Evolutionary conservation across 2,888 invertebrate genomes (phyloP), one percentile per base, ranked within the genome.

Genomic region (Catocala sponsa): DNA sequence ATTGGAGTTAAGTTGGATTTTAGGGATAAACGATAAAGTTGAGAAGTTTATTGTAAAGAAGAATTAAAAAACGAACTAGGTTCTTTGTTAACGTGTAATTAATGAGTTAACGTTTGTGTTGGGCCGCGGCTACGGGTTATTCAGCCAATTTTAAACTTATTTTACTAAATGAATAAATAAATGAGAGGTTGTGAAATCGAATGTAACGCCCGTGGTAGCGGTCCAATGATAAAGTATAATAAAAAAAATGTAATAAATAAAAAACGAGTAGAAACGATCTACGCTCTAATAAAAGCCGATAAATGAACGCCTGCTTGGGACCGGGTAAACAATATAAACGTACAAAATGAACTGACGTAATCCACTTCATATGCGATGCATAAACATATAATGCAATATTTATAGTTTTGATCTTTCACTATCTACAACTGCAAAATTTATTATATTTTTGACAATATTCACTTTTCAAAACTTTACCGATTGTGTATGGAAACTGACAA

Each of bases 101-200:
- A 88, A 88, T 72, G 63, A 76, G 65, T 83, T 88, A 91, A 91
- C 79, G 82, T 86, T 83, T 80, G 74, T 69, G 79, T 84, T 83
- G 89, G 81, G 84, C 84, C 87, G 90, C 82, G 71, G 70, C 80
- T 82, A 84, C 82, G 85, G 84, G 86, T 77, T 76, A 75, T 83
- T 88, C 92, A 94, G 91, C 91, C 93, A 92, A 88, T 92, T 91
- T 91, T 88, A 89, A 90, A 82, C 87, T 87, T 87, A 87, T 90
- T 91, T 89, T 88, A 83, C 87, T 86, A 83, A 81, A 81, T 83
- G 85, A 82, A 84, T 76, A 87, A 84, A 85, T 80, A 82, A 87
- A 82, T 79, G 76, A 78, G 85, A 91, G 94, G 94, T 94, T 94
- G 94, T 94, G 94, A 94, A 89, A 87, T 85, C 80, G 87, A 88